Evolutionary conservation across 2,888 invertebrate species (phyloP).

Genomic region (Diploptera punctata): DNA sequence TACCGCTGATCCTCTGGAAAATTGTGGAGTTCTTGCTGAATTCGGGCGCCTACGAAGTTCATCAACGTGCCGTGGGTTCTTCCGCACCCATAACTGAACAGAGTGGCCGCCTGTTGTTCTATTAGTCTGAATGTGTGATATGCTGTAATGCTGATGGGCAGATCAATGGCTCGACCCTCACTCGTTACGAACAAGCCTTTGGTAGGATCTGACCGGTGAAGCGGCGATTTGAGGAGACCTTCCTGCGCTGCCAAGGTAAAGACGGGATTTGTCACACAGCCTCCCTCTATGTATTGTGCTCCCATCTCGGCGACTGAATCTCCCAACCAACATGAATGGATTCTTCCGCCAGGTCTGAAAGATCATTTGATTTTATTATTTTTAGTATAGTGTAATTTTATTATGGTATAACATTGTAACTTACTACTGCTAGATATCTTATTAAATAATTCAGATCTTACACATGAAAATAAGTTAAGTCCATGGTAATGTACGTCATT

Average conservation of each 20-base stretch:
- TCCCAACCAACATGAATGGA: conserved; percentile 79
- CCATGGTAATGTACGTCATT: neutral
- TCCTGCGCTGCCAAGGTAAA: conserved; percentile 74
- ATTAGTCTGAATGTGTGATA: conserved; percentile 71
- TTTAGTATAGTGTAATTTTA: no score
- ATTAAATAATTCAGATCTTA: no score
- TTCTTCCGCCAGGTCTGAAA: conserved; percentile 75
- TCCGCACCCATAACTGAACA: conserved; percentile 64
- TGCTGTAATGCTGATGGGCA: conserved; percentile 67
- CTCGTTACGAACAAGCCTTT: conserved; percentile 71
- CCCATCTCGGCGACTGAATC: conserved; percentile 81
- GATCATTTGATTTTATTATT: no score
- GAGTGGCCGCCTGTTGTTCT: conserved; percentile 68
- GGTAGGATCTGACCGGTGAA: conserved; percentile 60
- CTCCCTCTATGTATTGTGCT: conserved; percentile 75
- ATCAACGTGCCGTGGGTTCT: conserved; percentile 25
- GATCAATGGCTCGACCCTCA: conserved; percentile 71
- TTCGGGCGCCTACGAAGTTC: conserved; percentile 26
- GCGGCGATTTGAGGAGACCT: conserved; percentile 66
- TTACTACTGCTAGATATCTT: no score
- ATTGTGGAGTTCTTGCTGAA: conserved; percentile 33
- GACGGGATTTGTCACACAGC: conserved; percentile 73
- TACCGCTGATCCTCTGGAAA: conserved; percentile 51
- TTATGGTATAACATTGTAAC: no score
- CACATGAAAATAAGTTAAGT: no score